Evolutionary conservation across 2,888 invertebrate genomes (phyloP).

Genomic region (Trissonchulus sp.): DNA sequence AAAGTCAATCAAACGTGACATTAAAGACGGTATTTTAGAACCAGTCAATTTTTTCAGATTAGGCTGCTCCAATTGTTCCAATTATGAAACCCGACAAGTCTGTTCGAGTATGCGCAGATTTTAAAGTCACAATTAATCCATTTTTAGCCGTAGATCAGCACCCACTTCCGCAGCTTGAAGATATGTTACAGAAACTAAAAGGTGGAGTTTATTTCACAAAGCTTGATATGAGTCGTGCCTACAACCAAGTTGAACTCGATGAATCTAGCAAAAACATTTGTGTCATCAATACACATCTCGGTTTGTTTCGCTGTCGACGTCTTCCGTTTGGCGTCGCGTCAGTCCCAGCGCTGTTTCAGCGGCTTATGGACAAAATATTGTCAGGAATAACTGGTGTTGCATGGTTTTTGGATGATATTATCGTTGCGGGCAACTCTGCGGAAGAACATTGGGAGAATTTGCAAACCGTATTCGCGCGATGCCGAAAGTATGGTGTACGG

Average conservation of each 20-base stretch:
- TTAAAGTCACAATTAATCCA: slow-evolving; percentile 40
- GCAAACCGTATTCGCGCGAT: not conserved
- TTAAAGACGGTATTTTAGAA: not conserved
- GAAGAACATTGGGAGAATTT: not conserved
- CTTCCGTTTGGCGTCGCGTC: slow-evolving; percentile 40
- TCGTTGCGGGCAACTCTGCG: not conserved
- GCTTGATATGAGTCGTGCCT: slow-evolving; percentile 42
- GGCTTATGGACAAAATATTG: slow-evolving; percentile 40
- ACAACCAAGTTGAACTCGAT: slow-evolving; percentile 37
- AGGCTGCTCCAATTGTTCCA: slow-evolving; percentile 42
- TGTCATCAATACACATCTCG: slow-evolving; percentile 40
- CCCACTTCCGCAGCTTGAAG: slow-evolving; percentile 35
- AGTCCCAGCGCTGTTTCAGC: slow-evolving; percentile 40
- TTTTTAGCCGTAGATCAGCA: slow-evolving; percentile 31
- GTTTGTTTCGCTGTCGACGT: slow-evolving; percentile 40
- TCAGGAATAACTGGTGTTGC: slow-evolving; percentile 32
- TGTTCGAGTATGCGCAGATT: slow-evolving; percentile 41
- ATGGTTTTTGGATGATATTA: slow-evolving; percentile 36
- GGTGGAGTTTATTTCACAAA: slow-evolving; percentile 38
- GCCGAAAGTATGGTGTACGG: not conserved
- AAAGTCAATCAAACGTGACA: not conserved
- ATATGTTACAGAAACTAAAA: slow-evolving; percentile 32
- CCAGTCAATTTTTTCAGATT: slow-evolving; percentile 31
- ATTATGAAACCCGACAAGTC: slow-evolving; percentile 38
- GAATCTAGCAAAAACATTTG: slow-evolving; percentile 33